A percentile compares a stretch with the other conserved stretches of the same genome.
These are phyloP conservation scores for Muntiacus reevesi DNA, from an alignment of 2,113 vertebrate genomes.

Conservation along the genomic window DNA sequence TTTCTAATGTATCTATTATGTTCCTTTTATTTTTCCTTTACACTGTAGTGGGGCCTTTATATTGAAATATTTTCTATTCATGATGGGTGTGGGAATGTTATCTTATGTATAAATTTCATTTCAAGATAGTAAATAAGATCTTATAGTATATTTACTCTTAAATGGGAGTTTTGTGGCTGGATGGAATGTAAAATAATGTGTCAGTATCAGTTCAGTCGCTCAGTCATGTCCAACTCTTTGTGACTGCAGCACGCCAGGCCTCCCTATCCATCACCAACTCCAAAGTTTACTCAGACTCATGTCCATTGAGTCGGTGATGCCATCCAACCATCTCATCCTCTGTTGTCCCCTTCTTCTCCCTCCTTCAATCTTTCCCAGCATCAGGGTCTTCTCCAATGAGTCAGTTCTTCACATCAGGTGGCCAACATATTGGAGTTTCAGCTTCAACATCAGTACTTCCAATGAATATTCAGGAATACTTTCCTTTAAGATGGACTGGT, in stretches of 20 bases:
- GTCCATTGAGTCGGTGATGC: not conserved
- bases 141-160: not conserved
- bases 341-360: not conserved
- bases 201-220: not conserved
- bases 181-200: not conserved
- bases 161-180: not conserved
- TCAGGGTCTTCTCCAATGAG: not conserved
- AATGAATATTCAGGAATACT: not conserved
- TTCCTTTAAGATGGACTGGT: not conserved
- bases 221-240: not conserved
- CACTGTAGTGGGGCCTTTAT: not conserved
- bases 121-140: not conserved
- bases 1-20: not conserved
- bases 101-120: not conserved
- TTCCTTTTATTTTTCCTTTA: not conserved
- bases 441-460: not conserved
- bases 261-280: not conserved
- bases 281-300: not conserved
- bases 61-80: not conserved
- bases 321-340: not conserved
- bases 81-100: not conserved
- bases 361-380: not conserved
- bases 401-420: not conserved
- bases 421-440: not conserved
- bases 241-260: not conserved